Evolutionary conservation across 2,797 vertebrate species (phyloP).

Genomic region (Microctenopoma steveboyesi): DNA sequence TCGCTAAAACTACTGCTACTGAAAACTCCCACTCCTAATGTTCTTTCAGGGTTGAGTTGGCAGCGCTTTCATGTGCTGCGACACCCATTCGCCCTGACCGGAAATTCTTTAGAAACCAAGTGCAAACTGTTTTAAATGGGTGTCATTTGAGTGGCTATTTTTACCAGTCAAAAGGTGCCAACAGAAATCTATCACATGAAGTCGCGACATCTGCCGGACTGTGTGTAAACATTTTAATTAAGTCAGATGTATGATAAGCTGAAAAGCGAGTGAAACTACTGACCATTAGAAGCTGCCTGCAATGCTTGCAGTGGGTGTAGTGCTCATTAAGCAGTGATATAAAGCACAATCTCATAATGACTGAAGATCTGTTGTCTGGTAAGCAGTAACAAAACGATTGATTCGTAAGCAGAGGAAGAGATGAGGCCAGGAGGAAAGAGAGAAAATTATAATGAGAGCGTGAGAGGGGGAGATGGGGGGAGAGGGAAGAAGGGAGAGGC

Average conservation of each 20-base stretch:
- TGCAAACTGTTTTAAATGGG: constrained; percentile 6
- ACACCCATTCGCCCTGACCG: not conserved
- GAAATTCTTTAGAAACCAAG: not conserved
- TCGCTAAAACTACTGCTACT: not conserved
- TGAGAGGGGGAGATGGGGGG: constrained; percentile 51
- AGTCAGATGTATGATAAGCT: constrained; percentile 13
- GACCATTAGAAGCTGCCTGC: constrained; percentile 66
- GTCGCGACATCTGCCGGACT: constrained; percentile 32
- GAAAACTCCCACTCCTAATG: constrained; percentile 13
- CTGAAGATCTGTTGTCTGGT: constrained; percentile 82
- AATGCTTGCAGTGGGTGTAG: constrained; percentile 67
- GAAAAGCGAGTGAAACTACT: constrained; percentile 30
- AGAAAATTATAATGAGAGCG: constrained; percentile 76
- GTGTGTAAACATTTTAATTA: constrained; percentile 53
- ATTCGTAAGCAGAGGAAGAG: constrained; percentile 75
- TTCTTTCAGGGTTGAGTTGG: constrained; percentile 20
- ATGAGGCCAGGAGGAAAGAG: constrained; percentile 62
- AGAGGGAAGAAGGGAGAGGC: constrained; percentile 57
- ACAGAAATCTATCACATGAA: constrained; percentile 9
- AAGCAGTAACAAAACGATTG: constrained; percentile 82
- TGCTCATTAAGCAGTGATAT: constrained; percentile 81
- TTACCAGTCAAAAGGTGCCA: constrained; percentile 2
- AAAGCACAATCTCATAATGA: constrained; percentile 81
- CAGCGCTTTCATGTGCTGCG: constrained; percentile 17
- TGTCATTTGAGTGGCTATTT: not conserved